Evolutionary conservation across 2,113 vertebrate genomes (phyloP), one percentile per base, ranked within the genome.

Genomic region (Platichthys stellatus): DNA sequence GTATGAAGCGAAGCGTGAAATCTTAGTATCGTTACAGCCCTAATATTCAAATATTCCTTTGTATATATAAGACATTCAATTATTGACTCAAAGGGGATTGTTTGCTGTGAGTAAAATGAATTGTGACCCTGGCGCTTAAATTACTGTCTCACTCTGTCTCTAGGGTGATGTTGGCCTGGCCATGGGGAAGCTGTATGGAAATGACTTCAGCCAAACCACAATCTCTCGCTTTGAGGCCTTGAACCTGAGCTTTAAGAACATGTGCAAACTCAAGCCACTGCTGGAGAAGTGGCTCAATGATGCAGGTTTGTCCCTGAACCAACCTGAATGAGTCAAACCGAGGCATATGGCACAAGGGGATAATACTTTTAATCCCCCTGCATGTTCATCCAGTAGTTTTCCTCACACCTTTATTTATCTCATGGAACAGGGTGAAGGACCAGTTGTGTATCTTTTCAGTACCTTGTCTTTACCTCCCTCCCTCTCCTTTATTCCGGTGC

Each of bases 181-280:
- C 86, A 99, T 99, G 97, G 98, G 98, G 88, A 99, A 99, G 94
- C 95, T 99, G 76, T 99, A 99, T 85, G 98, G 98, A 94, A 99
- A 99, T 78, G 98, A 99, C 94, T 99, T 99, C 94, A 99, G 98
- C 95, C 98, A 99, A 94, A 99, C 98, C 82, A 99, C 98, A 93
- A 99, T 99, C 93, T 99, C 98, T 94, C 97, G 98, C 94, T 99
- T 99, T 88, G 98, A 99, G 97, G 98, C 98, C 96, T 97, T 99
- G 96, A 99, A 99, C 93, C 96, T 99, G 94, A 99, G 98, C 96
- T 99, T 99, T 97, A 99, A 99, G 95, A 99, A 99, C 93, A 99
- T 99, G 98, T 99, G 98, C 96, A 99, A 99, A 93, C 96, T 99
- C 89, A 99, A 99, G 94, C 98, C 98, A 72, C 95, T 99, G 94